Percentiles rank a stretch among this genome's conserved stretches.
Conservation (phyloP, 2,797 vertebrate genomes). For the Sebastolobus alascanus region DNA sequence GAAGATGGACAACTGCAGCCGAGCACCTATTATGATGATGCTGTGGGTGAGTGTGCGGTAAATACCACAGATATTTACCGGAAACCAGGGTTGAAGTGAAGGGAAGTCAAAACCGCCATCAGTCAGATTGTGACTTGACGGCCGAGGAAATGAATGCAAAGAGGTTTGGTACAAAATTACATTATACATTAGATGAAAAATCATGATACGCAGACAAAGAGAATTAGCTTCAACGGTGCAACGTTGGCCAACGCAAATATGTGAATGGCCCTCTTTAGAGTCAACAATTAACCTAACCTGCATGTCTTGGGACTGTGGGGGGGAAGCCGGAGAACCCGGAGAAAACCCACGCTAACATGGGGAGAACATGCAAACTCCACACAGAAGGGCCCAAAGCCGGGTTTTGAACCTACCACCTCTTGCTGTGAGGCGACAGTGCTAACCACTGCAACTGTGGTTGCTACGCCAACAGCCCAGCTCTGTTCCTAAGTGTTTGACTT, state of each 20-base stretch:
- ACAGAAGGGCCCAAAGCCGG: no score
- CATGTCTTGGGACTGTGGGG: no score
- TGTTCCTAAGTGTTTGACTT: background rate
- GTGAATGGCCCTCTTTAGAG: no score
- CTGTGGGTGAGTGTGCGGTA: conserved; percentile 20
- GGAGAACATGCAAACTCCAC: no score
- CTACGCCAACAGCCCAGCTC: background rate
- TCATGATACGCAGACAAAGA: background rate
- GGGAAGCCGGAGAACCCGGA: no score
- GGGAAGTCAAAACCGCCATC: conserved; percentile 23
- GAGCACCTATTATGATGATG: conserved; percentile 34
- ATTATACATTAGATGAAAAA: background rate
- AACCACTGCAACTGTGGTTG: no score
- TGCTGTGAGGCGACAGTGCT: no score
- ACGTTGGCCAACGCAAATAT: no score
- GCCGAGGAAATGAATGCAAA: background rate
- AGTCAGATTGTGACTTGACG: background rate
- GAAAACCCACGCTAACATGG: no score
- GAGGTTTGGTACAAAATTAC: conserved; percentile 9
- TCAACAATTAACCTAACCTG: no score
- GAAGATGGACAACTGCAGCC: conserved; percentile 56
- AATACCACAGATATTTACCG: conserved; percentile 28
- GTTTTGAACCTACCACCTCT: no score
- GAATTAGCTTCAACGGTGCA: background rate
- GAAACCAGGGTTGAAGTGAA: conserved; percentile 20